Evolutionary conservation across 2,888 invertebrate species (phyloP), one percentile per base, ranked within the genome.

Genomic region (Branchellion lobata): DNA sequence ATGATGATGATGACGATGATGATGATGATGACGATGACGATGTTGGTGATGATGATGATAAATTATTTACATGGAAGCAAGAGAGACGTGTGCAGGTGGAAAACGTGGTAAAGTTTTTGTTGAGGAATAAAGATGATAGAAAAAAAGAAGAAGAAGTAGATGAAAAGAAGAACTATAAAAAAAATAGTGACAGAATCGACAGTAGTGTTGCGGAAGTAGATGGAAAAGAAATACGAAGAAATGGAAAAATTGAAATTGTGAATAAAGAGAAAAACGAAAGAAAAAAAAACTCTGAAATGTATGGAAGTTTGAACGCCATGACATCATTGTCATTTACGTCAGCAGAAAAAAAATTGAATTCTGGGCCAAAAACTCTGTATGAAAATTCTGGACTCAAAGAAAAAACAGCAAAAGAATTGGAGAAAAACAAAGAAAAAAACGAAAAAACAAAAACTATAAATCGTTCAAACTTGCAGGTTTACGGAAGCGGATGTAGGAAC

Each of bases 1-100:
- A 68, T 1, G 34, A 34, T 61, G 61, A 77, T 61, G 33, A 77
- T 61, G 61, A 77, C 1, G 61, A 77, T 1, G 18, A 77, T 1
- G 34, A 65, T 61, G 18, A 65, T 61, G 1, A 61, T 61, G 61
- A 77, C 29, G 34, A 33, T 34, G 34, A 77, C 29, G 33, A 77
- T 31, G 61, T 65, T 77, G 36, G 27, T 34, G n/a, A 31, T 69
- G 33, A 27, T 57, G 73, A 24, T 65, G 29, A 29, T 65, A 21
- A 27, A 21, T 21, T 65, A 21, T n/a, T 65, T 11, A 21, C 8
- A 65, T 5, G 14, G 14, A 40, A 40, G 14, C 5, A 40, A 8
- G 40, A 40, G 14, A 40, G 14, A 40, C 5, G 5, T 5, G 40
- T 8, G 14, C 40, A 40, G 40, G 8, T 40, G 40, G 14, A 40